These are phyloP conservation scores for Drosophila leonis DNA, from an alignment of 2,888 invertebrate genomes.

Conservation along the genomic window DNA sequence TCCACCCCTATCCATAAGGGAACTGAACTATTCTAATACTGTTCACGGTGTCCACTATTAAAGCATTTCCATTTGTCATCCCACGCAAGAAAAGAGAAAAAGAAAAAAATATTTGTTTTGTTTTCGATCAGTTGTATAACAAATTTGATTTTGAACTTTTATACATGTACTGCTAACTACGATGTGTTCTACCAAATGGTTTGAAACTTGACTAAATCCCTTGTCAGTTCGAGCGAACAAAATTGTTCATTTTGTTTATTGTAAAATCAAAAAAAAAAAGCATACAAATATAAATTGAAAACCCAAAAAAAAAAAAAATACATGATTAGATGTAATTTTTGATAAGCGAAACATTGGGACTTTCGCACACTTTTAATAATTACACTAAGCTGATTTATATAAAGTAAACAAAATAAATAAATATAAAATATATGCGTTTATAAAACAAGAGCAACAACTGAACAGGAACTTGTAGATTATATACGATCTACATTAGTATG, in stretches of 20 bases:
- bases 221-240: conserved; percentile 57
- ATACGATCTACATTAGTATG: conserved; percentile 68
- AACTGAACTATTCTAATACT: conserved; percentile 6
- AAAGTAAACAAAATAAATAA: conserved; percentile 35
- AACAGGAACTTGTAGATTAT: conserved; percentile 73
- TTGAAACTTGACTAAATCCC: conserved; percentile 65
- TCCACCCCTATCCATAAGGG: neutral
- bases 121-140: conserved; percentile 34
- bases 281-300: conserved; percentile 10
- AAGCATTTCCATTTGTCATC: conserved; percentile 43
- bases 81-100: conserved; percentile 3
- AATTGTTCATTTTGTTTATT: conserved; percentile 52
- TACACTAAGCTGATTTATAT: conserved; percentile 62
- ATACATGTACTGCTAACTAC: conserved; percentile 68
- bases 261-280: conserved; percentile 22
- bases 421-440: conserved; percentile 51
- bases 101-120: conserved; percentile 13
- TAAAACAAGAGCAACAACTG: conserved; percentile 63
- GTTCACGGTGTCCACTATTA: conserved; percentile 22
- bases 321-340: conserved; percentile 64
- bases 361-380: conserved; percentile 67
- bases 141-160: conserved; percentile 34
- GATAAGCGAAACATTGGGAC: conserved; percentile 56
- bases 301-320: conserved; percentile 8
- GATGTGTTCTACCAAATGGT: conserved; percentile 71